These are phyloP conservation scores for Dunckerocampus dactyliophorus DNA, from an alignment of 2,113 vertebrate genomes.

Conservation along the genomic window DNA sequence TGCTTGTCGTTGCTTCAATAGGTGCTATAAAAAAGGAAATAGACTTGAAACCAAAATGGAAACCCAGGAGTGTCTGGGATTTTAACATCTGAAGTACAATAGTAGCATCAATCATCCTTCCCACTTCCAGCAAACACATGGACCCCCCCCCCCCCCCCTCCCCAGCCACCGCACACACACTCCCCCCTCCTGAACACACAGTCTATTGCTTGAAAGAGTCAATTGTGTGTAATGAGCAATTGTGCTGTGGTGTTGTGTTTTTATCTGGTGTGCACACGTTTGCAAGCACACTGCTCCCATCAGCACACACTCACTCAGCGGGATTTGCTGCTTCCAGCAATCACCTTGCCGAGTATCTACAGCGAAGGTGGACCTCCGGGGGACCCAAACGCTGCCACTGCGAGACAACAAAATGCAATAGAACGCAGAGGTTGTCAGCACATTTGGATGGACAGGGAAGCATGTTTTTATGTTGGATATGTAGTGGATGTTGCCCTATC, in stretches of 20 bases:
- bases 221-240: conserved; percentile 49
- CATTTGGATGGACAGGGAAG: neutral
- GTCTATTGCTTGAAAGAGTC: conserved; percentile 34
- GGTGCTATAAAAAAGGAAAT: neutral
- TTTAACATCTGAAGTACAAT: conserved; percentile 28
- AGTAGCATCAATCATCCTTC: conserved; percentile 38
- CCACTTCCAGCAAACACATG: conserved; percentile 25
- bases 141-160: neutral
- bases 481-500: too few relatives aligned
- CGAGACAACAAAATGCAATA: too few relatives aligned
- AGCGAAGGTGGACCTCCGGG: neutral
- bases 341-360: neutral
- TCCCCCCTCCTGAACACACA: conserved; percentile 19
- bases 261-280: conserved; percentile 14
- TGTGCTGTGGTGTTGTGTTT: conserved; percentile 22
- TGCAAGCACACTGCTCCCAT: conserved; percentile 4
- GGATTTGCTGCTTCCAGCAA: neutral
- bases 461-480: too few relatives aligned
- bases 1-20: too few relatives aligned
- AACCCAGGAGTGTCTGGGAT: conserved; percentile 16
- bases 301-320: conserved; percentile 10
- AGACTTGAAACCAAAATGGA: neutral
- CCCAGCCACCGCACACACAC: conserved; percentile 15
- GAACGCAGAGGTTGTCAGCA: neutral
- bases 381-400: neutral